Evolutionary conservation across 2,888 invertebrate genomes (phyloP), one percentile per base, ranked within the genome.

Genomic region (Arenicola marina): DNA sequence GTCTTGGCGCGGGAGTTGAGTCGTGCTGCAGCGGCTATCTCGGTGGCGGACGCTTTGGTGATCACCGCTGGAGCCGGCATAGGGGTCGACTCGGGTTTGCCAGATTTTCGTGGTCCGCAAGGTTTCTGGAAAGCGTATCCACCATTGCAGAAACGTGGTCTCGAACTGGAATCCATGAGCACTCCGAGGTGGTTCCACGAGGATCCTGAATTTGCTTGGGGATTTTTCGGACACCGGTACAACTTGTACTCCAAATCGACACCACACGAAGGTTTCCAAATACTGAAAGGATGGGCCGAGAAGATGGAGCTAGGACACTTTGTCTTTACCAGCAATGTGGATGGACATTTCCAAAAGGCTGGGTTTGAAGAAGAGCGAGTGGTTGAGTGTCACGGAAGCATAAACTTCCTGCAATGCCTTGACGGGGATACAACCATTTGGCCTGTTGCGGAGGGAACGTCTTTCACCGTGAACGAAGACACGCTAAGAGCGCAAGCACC

Each of bases 331-430:
- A 68, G 66, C 45, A 70, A 70, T 55, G 66, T 70, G 1, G 70
- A 70, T 58, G 67, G 70, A 11, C 70, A 70, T 43, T 70, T 69
- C 59, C 63, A 65, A 34, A 68, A 63, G 38, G 63, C 70, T n/a
- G 69, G 67, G 11, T 70, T 67, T 48, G 38, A 58, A 31, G 44
- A 58, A 38, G 61, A 65, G 33, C n/a, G 48, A 38, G 43, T 69
- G 4, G 33, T 61, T 1, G 70, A 70, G 51, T 63, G 67, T 32
- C 67, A 70, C 34, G 70, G 70, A 2, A 65, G 56, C 31, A 65
- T 70, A 15, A 34, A 67, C 53, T 60, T 33, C 46, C 18, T 67
- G 51, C 70, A 70, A 48, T 61, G 59, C 31, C 26, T 59, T 26
- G 24, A 38, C 28, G 24, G 33, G 18, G 24, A 33, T 28, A 28